phyloP scores from a whole-genome alignment of 2,113 vertebrate species.

The Nestor notabilis region DNA sequence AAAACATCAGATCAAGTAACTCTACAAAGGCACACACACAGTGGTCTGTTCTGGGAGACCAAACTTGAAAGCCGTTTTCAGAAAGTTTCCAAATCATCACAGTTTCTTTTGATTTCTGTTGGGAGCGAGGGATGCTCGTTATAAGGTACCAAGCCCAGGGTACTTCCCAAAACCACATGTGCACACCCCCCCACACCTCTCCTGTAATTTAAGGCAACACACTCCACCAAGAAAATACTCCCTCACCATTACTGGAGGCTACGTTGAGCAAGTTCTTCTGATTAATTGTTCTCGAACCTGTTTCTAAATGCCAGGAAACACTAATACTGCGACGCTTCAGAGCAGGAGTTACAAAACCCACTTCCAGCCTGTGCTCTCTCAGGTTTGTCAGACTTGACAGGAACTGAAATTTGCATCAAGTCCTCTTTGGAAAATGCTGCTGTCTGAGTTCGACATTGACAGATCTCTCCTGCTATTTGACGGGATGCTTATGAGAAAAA shows the following conservation, averaged over 20 bases:
- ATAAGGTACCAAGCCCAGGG: not conserved
- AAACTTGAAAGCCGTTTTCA: not conserved
- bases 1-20: not conserved
- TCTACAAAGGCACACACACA: not conserved
- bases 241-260: not conserved
- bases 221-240: not conserved
- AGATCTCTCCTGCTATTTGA: not conserved
- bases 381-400: not conserved
- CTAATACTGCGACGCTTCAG: not conserved
- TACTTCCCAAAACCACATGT: not conserved
- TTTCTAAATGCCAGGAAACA: conserved; percentile 48
- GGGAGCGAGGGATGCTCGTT: not conserved
- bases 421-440: not conserved
- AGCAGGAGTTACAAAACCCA: not conserved
- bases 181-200: not conserved
- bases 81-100: not conserved
- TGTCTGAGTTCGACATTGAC: not conserved
- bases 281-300: conserved; percentile 15
- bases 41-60: not conserved
- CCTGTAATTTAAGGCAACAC: not conserved
- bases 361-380: not conserved
- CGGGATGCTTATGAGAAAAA: not conserved
- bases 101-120: not conserved
- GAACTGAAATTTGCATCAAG: not conserved
- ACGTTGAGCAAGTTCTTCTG: conserved; percentile 31